Evolutionary conservation across 2,888 invertebrate genomes (phyloP), one percentile per base, ranked within the genome.

Genomic region (Noctuana brunneofusca): DNA sequence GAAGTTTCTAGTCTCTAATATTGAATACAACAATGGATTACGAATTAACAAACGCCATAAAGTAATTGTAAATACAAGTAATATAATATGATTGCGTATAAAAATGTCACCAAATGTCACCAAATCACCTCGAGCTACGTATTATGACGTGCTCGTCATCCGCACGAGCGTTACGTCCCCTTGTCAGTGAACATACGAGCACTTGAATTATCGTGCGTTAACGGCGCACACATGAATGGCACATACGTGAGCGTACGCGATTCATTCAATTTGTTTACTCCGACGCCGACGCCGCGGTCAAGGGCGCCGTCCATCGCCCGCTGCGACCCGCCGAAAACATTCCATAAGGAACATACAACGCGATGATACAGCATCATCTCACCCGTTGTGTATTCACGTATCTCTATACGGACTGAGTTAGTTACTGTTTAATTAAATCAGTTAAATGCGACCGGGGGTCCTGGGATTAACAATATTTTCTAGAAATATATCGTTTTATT

Each of bases 211-310:
- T 86, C 85, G 81, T 83, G 84, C 83, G 82, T 84, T 84, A 82
- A 83, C 86, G 82, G 83, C 81, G 77, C 83, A 83, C 88, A 87
- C 84, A 88, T 89, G 89, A 91, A 91, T 90, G 89, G 86, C 82
- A 77, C 79, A 77, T 78, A 81, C 81, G 80, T 79, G 81, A 80
- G 80, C 81, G 85, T 88, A 88, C 87, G 87, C 89, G 83, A 81
- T 86, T 86, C 89, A 90, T 91, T 89, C 89, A 90, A 89, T 86
- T 86, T 86, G 88, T 87, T 87, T 85, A 88, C 86, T 75, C 84
- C 79, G 73, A 73, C 73, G 76, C 77, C 84, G 83, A 76, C 80
- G 81, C 78, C 73, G 66, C 85, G 86, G 85, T 86, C 89, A 88
- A 88, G 88, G 86, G 79, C 86, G 79, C 60, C 74, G 76, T 89